Percentiles rank a stretch among this genome's conserved stretches.
These are phyloP conservation scores for Myanophis thanlyinensis DNA, from an alignment of 2,113 vertebrate genomes.

Conservation along the genomic window DNA sequence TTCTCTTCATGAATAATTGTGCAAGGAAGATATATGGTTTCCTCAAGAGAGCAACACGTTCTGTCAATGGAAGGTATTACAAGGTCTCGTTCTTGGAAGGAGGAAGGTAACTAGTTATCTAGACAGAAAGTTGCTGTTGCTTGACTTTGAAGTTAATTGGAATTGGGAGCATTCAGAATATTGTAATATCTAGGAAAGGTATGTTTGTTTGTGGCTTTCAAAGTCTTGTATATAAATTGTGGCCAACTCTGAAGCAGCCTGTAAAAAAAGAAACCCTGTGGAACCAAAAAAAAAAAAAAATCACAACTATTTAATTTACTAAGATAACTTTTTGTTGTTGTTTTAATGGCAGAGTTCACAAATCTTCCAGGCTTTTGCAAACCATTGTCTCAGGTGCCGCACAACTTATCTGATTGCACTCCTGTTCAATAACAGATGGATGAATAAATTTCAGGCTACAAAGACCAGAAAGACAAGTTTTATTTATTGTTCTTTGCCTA, in stretches of 20 bases:
- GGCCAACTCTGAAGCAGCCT: not conserved
- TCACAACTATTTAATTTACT: not conserved
- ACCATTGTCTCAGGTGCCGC: not conserved
- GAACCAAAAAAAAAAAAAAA: not conserved
- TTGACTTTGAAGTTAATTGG: constrained; percentile 18
- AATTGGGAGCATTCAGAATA: not conserved
- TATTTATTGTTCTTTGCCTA: not conserved
- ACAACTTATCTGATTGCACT: not conserved
- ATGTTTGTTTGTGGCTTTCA: not conserved
- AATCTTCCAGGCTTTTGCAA: not conserved
- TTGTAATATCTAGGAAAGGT: not conserved
- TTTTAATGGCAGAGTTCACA: not conserved
- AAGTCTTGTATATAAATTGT: not conserved
- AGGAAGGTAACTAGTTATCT: not conserved
- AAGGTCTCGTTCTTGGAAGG: not conserved
- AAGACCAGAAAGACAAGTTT: not conserved
- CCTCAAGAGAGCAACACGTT: not conserved
- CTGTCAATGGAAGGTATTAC: not conserved
- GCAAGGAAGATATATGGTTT: not conserved
- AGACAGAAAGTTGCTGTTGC: not conserved
- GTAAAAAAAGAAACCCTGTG: not conserved
- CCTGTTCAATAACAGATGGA: not conserved
- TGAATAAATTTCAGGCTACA: not conserved
- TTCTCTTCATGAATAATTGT: not conserved
- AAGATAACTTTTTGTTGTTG: not conserved